phyloP scores from a whole-genome alignment of 2,113 vertebrate species.

The Peromyscus leucopus region DNA sequence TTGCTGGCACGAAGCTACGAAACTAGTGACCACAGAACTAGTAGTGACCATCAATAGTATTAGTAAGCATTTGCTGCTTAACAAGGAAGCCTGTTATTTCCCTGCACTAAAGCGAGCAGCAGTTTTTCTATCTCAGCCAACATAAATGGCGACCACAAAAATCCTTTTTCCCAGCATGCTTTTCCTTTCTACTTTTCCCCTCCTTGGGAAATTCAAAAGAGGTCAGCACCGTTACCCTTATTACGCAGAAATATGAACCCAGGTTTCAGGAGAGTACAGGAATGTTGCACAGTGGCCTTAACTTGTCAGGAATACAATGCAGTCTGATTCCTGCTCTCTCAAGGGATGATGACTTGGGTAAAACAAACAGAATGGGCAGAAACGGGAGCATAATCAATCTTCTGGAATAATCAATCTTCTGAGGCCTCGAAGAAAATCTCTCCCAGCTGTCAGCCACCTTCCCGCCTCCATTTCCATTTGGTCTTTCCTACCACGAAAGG shows the following conservation, averaged over 20 bases:
- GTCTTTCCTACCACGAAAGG: constrained; percentile 37
- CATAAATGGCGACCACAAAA: not conserved
- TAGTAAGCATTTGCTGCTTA: rapidly evolving
- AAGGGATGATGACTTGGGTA: not conserved
- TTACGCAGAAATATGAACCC: not conserved
- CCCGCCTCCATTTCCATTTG: not conserved
- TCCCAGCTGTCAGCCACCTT: constrained; percentile 58
- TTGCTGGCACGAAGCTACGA: not conserved
- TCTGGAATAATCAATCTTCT: constrained; percentile 64
- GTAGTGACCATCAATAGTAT: rapidly evolving
- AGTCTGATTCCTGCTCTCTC: not conserved
- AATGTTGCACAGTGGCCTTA: not conserved
- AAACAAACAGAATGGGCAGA: constrained; percentile 29
- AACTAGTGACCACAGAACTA: not conserved
- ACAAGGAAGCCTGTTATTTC: not conserved
- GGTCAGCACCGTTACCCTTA: not conserved
- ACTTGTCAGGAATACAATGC: not conserved
- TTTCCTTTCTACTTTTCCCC: constrained; percentile 27
- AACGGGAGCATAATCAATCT: constrained; percentile 46
- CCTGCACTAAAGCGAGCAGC: not conserved
- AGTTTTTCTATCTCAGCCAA: not conserved
- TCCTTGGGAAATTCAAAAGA: not conserved
- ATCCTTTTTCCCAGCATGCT: not conserved
- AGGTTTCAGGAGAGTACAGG: not conserved
- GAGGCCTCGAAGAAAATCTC: constrained; percentile 35